Base-by-base conservation (phyloP, 2,797 vertebrate genomes). In the Rhinoraja longicauda region DNA sequence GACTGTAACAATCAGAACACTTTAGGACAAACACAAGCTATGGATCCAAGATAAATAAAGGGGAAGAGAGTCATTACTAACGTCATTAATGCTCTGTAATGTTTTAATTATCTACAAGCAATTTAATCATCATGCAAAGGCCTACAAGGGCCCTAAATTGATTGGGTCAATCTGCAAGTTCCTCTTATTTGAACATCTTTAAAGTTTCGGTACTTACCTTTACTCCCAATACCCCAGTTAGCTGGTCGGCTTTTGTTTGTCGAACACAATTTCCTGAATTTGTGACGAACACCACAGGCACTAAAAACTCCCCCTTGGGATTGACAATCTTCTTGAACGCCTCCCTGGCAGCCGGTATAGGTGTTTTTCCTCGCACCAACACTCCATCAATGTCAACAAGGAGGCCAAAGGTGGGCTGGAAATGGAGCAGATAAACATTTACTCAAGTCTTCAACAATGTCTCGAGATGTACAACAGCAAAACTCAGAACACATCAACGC, bases 301-400 rank as follows among this genome's bases (percentile, higher is more conserved):
- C 95, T 93, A 96, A 92, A 94, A 98, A 98, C 15, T 96, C 96
- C 59, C 97, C 97, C 93, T 96, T 96, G 84, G 93, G 75, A 92
- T 97, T 96, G 93, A 98, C 94, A 9, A 99, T 96, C 94, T 98
- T 98, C 67, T 93, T 95, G 73, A 99, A 97, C 64, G 97, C 98
- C 76, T 95, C 96, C 21, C 93, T 96, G 62, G 98, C 98, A 0
- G 97, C 97, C 0, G 97, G 97, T 92, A 98, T 97, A 0, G 98
- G 96, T 0, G 96, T 96, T 84, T 95, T 96, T 0, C 98, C 98
- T 2, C 98, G 96, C 0, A 98, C 96, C 75, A 99, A 94, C 0
- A 98, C 98, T 0, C 98, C 98, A 0, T 98, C 98, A 0, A 98
- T 97, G 73, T 99, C 98, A 32, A 99, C 97, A 57, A 99, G 96